These are phyloP conservation scores for Neoarius graeffei DNA, from an alignment of 2,113 vertebrate genomes.

Conservation along the genomic window DNA sequence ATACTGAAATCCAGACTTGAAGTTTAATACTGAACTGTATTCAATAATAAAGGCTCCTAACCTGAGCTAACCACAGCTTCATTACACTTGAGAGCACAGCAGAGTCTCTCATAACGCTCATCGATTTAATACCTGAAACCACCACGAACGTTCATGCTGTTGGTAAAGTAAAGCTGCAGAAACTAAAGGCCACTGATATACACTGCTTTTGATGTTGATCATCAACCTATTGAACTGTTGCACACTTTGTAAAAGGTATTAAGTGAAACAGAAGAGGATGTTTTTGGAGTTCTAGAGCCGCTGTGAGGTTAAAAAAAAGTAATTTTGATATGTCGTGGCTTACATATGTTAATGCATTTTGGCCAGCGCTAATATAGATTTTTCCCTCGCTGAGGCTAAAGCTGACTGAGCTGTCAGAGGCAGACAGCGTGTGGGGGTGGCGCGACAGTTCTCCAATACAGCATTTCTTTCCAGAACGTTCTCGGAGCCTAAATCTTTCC, in stretches of 20 bases:
- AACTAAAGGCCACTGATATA: neutral
- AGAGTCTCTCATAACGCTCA: conserved; percentile 11
- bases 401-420: conserved; percentile 48
- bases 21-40: conserved; percentile 28
- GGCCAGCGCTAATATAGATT: conserved; percentile 44
- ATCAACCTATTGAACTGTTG: neutral
- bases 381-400: conserved; percentile 37
- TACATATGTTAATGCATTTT: conserved; percentile 42
- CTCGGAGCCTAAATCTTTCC: conserved; percentile 46
- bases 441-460: conserved; percentile 51
- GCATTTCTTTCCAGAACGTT: conserved; percentile 49
- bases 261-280: neutral
- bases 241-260: neutral
- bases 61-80: conserved; percentile 2
- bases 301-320: neutral
- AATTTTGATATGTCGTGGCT: conserved; percentile 32
- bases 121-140: conserved; percentile 29
- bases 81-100: conserved; percentile 29
- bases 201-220: neutral
- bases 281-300: neutral
- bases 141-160: neutral
- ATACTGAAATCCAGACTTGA: conserved; percentile 20
- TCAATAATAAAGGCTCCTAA: conserved; percentile 29
- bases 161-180: neutral
- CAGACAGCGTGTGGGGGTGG: conserved; percentile 22